Conservation (phyloP, 2,113 vertebrate genomes). For the Pteropus alecto region DNA sequence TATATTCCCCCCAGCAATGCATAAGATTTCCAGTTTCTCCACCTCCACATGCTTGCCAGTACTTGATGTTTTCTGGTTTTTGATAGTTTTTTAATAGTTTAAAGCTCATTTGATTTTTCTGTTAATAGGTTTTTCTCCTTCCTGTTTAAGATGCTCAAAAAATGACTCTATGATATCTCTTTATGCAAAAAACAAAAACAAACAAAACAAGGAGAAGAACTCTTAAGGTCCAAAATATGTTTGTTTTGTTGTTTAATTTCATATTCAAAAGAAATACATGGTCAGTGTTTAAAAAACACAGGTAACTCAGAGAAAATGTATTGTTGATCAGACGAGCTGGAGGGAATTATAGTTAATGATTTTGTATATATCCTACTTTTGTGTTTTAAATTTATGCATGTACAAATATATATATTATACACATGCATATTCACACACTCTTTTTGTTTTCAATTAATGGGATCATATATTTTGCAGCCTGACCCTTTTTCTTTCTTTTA, state of each 20-base stretch:
- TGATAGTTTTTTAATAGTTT: neutral
- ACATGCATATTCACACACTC: neutral
- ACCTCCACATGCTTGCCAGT: neutral
- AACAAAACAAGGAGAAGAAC: neutral
- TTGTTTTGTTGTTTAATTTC: constrained; percentile 31
- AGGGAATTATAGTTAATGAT: neutral
- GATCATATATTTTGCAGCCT: neutral
- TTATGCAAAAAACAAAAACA: neutral
- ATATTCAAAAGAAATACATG: neutral
- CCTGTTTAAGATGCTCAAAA: constrained; percentile 15
- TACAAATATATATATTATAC: neutral
- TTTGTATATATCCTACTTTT: neutral
- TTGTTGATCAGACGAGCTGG: neutral
- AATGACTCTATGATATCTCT: neutral
- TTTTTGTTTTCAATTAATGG: neutral
- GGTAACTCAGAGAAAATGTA: neutral
- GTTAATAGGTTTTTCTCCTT: neutral
- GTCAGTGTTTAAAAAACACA: neutral
- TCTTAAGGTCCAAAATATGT: neutral
- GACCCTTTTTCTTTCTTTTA: neutral
- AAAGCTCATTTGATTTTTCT: constrained; percentile 8
- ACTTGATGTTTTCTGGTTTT: neutral
- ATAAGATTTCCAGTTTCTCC: neutral
- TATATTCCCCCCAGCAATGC: neutral
- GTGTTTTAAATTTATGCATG: neutral